Base-by-base conservation (phyloP, 1,140 invertebrate species). In the Carposina sasakii region DNA sequence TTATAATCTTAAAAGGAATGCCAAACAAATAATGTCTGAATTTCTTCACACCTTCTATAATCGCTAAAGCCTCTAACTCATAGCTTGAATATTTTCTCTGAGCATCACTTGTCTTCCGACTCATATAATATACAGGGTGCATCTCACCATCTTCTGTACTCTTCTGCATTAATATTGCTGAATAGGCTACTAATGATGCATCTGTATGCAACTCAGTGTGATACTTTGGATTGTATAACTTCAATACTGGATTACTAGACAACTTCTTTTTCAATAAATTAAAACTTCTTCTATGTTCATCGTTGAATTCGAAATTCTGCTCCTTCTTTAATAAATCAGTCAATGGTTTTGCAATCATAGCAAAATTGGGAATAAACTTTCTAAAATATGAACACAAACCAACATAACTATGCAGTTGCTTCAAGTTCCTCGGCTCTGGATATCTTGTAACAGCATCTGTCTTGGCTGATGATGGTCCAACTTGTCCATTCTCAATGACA, bases 361-460 rank as follows among this genome's bases (percentile, higher is more conserved):
- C 45, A 48, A 21, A 48, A n/a, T 28, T 5, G 9, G 37, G 33
- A 19, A 48, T 48, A 16, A 36, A 48, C 13, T 48, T 48, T 12
- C 45, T 19, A 10, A 48, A 48, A 9, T 48, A 48, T 1, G 45
- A 48, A 3, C 28, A 21, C 0, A 48, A 9, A 0, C 45, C 45
- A 3, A 48, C 17, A 9, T 26, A 48, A n/a, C 45, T 39, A 1
- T 48, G 45, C 5, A 48, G 15, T 10, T 48, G 45, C 12, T 48
- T 48, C 0, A 36, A 10, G n/a, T 37, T 48, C 15, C 12, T 1
- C 2, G 45, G 45, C 20, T 28, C 13, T 2, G 45, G 45, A 9
- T 26, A 48, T 26, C 20, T 48, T 0, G 17, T 12, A 1, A 48
- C 45, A 20, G 34, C 33, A 24, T 48, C 34, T 0, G 45, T 48